Conservation (phyloP, 2,888 invertebrate species). For the Scaptomyza cyrtandrae region DNA sequence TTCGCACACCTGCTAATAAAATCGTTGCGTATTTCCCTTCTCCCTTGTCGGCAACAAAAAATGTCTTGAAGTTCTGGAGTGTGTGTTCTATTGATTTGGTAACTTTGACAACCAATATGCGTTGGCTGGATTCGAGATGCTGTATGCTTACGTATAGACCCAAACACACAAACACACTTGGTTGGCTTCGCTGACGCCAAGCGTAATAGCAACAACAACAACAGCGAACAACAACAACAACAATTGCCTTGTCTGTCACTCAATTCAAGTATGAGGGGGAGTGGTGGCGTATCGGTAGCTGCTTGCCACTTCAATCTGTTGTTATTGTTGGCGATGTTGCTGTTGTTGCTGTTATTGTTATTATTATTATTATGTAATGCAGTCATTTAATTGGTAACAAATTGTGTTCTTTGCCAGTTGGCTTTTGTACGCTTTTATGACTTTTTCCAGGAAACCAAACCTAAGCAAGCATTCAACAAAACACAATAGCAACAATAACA, state of each 20-base stretch:
- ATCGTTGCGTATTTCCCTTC: constrained; percentile 21
- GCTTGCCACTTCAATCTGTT: constrained; percentile 42
- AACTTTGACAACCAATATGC: constrained; percentile 72
- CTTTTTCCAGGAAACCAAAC: constrained; percentile 69
- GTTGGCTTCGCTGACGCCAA: constrained; percentile 67
- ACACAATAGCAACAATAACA: constrained; percentile 28
- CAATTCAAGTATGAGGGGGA: constrained; percentile 35
- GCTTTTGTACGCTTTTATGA: constrained; percentile 69
- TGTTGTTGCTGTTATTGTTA: constrained; percentile 33
- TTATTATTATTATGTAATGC: constrained; percentile 75
- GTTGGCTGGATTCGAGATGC: constrained; percentile 39
- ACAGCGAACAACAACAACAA: constrained; percentile 25
- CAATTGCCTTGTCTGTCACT: constrained; percentile 64
- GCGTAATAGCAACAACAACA: constrained; percentile 36
- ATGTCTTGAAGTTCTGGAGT: constrained; percentile 12
- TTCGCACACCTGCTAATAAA: constrained; percentile 65
- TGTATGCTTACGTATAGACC: constrained; percentile 63
- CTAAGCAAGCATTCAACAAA: constrained; percentile 36
- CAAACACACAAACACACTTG: constrained; percentile 50
- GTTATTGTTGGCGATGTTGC: constrained; percentile 40
- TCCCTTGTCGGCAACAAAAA: not conserved
- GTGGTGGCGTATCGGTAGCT: constrained; percentile 21
- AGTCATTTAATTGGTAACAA: constrained; percentile 80
- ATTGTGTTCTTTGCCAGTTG: constrained; percentile 64
- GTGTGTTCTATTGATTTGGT: constrained; percentile 66